These are phyloP conservation scores for Andrena dorsata DNA, from an alignment of 2,888 invertebrate species.

Conservation along the genomic window DNA sequence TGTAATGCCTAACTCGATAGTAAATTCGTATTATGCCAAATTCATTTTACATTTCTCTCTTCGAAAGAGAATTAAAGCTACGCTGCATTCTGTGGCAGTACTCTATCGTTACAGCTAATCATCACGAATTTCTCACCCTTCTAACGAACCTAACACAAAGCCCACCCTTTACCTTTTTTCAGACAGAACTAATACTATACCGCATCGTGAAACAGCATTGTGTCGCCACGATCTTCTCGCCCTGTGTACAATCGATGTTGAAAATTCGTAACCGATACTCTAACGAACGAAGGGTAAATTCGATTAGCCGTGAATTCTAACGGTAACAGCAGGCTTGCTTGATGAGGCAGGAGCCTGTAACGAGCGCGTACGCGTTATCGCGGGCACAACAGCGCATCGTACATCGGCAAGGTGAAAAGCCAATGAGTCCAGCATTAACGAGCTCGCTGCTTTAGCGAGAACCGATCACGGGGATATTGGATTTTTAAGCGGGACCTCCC, in stretches of 20 bases:
- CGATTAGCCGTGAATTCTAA: background rate
- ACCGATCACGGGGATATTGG: slow-evolving; percentile 61
- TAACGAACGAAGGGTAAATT: slow-evolving; percentile 1
- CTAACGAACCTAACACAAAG: background rate
- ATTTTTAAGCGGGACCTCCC: slow-evolving; percentile 66
- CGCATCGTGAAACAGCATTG: no score
- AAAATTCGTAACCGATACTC: background rate
- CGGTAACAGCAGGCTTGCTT: background rate
- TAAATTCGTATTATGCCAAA: no score
- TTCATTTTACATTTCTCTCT: no score
- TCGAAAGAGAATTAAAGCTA: no score
- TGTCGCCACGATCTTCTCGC: background rate
- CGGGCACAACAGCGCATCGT: background rate
- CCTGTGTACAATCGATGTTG: background rate
- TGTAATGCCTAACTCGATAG: no score
- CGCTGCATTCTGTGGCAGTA: no score
- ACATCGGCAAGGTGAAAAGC: slow-evolving; percentile 5
- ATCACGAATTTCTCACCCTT: background rate
- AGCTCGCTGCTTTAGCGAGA: slow-evolving; percentile 16
- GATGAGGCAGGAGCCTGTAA: background rate
- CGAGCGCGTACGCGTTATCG: slow-evolving; percentile 14
- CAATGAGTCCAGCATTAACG: slow-evolving; percentile 32
- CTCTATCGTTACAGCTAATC: no score
- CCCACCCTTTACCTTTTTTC: no score
- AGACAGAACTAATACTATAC: no score